These are phyloP conservation scores for Ictidomys tridecemlineatus DNA, from an alignment of 2,113 vertebrate species.

Conservation along the genomic window DNA sequence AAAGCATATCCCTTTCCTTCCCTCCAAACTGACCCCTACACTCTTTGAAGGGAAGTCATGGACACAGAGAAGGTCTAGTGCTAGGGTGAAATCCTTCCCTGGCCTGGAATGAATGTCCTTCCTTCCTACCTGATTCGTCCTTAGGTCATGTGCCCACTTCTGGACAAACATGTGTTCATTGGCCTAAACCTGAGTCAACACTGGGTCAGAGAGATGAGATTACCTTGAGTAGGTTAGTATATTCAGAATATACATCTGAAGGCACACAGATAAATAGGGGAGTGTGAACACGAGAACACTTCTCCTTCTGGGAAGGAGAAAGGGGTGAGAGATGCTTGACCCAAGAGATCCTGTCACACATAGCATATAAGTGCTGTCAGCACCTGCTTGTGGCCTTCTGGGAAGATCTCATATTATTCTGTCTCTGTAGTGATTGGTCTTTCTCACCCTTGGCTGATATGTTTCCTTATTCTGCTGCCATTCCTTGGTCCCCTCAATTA, in stretches of 20 bases:
- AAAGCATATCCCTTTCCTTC: background rate
- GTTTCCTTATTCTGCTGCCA: background rate
- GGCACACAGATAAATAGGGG: background rate
- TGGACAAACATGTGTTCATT: background rate
- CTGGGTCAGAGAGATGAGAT: background rate
- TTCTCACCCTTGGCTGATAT: background rate
- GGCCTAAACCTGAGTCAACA: background rate
- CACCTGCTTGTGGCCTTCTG: background rate
- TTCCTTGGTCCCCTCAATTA: background rate
- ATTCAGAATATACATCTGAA: background rate
- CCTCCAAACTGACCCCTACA: no score
- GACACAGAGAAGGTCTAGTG: no score
- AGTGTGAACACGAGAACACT: no score
- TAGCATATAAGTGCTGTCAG: background rate
- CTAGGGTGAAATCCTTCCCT: background rate
- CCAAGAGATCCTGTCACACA: background rate
- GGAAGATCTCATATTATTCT: background rate
- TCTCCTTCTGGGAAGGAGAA: constrained; percentile 3
- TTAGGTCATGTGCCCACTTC: background rate
- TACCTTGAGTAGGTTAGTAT: background rate
- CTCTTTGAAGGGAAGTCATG: no score
- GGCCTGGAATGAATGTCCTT: background rate
- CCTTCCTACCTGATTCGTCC: background rate
- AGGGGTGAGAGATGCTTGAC: background rate
- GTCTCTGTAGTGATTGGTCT: background rate